These are phyloP conservation scores for Nematolebias whitei DNA, from an alignment of 2,113 vertebrate species.

Conservation along the genomic window DNA sequence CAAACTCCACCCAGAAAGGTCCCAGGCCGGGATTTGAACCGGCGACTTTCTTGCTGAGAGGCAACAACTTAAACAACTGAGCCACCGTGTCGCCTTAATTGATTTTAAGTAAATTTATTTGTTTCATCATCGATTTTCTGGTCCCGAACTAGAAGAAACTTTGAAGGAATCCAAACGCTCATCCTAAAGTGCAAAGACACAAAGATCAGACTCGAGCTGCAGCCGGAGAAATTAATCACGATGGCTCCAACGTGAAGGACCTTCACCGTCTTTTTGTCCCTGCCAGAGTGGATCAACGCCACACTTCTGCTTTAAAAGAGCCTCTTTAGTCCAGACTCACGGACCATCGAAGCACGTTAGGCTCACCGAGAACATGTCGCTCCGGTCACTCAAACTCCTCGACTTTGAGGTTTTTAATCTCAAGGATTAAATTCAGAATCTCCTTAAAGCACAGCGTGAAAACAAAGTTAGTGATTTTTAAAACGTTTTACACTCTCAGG, in stretches of 20 bases:
- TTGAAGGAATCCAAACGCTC: slow-evolving; percentile 8
- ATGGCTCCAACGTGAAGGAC: no score
- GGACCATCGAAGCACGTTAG: not conserved
- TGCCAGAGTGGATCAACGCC: not conserved
- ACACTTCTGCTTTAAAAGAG: not conserved
- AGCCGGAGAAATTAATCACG: slow-evolving; percentile 22
- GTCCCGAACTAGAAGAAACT: not conserved
- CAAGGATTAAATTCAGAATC: not conserved
- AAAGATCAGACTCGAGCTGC: slow-evolving; percentile 1
- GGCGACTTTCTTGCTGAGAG: no score
- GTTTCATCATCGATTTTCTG: slow-evolving; percentile 14
- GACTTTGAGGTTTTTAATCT: slow-evolving; percentile 1
- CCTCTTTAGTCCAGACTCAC: not conserved
- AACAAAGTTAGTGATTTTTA: not conserved
- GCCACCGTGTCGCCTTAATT: no score
- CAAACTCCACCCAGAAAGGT: no score
- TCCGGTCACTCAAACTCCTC: not conserved
- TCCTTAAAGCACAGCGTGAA: not conserved
- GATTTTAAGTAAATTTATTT: slow-evolving; percentile 11
- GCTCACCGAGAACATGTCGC: not conserved
- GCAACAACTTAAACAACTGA: no score
- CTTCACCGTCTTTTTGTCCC: slow-evolving; percentile 8
- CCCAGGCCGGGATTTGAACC: no score
- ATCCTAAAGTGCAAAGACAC: slow-evolving; percentile 10
- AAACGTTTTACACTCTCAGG: no score